Evolutionary conservation across 2,113 vertebrate genomes (phyloP), one percentile per base, ranked within the genome.

Genomic region (Beaufortia kweichowensis): DNA sequence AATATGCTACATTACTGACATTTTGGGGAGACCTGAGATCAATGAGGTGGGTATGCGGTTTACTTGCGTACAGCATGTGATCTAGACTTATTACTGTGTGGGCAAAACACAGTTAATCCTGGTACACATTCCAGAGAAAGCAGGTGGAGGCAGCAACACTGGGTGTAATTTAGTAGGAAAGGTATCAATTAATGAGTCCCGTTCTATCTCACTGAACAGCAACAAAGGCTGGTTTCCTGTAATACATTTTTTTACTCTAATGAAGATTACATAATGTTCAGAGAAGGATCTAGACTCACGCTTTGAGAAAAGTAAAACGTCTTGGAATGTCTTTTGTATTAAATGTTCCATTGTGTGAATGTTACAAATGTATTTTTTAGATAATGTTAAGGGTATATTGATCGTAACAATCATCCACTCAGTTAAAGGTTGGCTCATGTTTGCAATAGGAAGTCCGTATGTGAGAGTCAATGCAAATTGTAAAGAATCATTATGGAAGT

Each of bases 131-230:
- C 70, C 74, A 46, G 33, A 75, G 76, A 80, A 88, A 86, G 74
- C 59, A 50, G 67, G 61, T 24, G 62, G 80, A 81, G 63, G 69
- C 26, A 1, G 4, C 6, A 72, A 76, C 71, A 81, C 39, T 71
- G 35, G 46, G 71, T 65, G 48, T 79, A 65, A 85, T 88, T 88
- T 60, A 84, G 79, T 80, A 29, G 69, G 50, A 55, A 85, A 81
- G 76, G 82, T 76, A 85, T 85, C 72, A 79, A 82, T 89, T 80
- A 86, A 75, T 71, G 68, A 84, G 84, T 74, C 72, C 73, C 78
- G 69, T 84, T 81, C 82, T 81, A 87, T 92, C 82, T 72, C 60
- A 77, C 88, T 29, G 39, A 43, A 55, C 11, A 1, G 41, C 62
- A 63, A 80, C 67, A 78, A 72, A 70, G 11, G 19, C 39, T 24